Evolutionary conservation across 2,797 vertebrate species (phyloP), one percentile per base, ranked within the genome.

Genomic region (Balearica regulorum): DNA sequence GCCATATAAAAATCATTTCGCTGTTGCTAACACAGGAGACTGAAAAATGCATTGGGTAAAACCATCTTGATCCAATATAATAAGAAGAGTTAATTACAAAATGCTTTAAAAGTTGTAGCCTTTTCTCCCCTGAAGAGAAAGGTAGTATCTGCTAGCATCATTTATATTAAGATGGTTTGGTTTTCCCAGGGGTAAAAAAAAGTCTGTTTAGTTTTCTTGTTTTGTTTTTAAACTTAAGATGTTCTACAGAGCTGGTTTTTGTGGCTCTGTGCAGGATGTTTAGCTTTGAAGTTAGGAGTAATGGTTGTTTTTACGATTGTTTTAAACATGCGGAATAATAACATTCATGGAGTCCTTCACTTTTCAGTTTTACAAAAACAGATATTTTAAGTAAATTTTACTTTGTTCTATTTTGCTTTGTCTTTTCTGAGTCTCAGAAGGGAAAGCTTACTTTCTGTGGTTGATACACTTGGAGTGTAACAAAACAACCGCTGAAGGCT

Each of bases 401-500:
- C 13, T 81, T 62, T 18, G 5, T n/a, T 89, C 39, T 87, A 0
- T 58, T 76, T 58, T 58, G 26, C 51, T 53, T 53, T 53, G 51
- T 29, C 51, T 53, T 29, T 53, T 29, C 51, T 53, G 53, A 53
- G 25, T 53, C 28, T 53, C 51, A 48, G 57, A 82, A 83, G 39
- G 21, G n/a, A 35, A 61, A 28, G 7, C 7, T 54, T 54, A 26
- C 20, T 91, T 58, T 78, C 21, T n/a, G 21, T 51, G 22, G 3
- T 17, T 53, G 53, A 18, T 79, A 61, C 69, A 49, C 21, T 26
- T 88, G 48, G 37, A 65, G 31, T 37, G 19, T 72, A 69, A 78
- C 14, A n/a, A n/a, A 81, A 12, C 18, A 61, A 18, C 13, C 0
- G 0, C 7, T 11, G 35, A 71, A 37, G 60, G 19, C 33, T 87